Evolutionary conservation across 2,888 invertebrate species (phyloP), one percentile per base, ranked within the genome.

Genomic region (Macrophya annulata): DNA sequence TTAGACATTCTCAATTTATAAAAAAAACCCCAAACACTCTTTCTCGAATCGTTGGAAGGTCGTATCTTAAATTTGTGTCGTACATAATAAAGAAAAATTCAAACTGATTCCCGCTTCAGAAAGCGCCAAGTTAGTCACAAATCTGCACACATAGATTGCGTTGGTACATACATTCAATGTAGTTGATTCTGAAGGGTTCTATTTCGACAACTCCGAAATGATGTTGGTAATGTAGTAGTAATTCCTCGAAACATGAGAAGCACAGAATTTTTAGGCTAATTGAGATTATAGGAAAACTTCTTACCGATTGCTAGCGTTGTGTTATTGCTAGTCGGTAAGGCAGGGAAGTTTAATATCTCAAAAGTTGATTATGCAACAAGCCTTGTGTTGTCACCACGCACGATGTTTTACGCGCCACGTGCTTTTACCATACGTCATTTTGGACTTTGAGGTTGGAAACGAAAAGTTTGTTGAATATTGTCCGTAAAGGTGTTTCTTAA

Each of bases 101-200:
- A 25, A 74, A 74, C 43, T 45, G 8, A 43, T 45, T 74, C 74
- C 45, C 74, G 74, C 43, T 4, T 45, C n/a, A n/a, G 74, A 74
- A 74, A 74, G 21, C 45, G 74, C 45, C 21, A 45, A 21, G 9
- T 43, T 72, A 43, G n/a, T 72, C 1, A 48, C 12, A 48, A 43
- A 74, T 45, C 74, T 43, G 21, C 45, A 48, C 68, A 43, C 48
- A 74, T 68, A 31, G 12, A 74, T 8, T 21, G 25, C 48, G 21
- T 21, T 45, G 8, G 12, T 12, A n/a, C 45, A 6, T 21, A n/a
- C 12, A 40, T 17, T 74, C 4, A 6, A 21, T 21, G 17, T 21
- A n/a, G n/a, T n/a, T n/a, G n/a, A n/a, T n/a, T n/a, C n/a, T n/a
- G n/a, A n/a, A n/a, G n/a, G n/a, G n/a, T n/a, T n/a, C n/a, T n/a